Evolutionary conservation across 2,888 invertebrate species (phyloP).

Genomic region (Eilema caniola): DNA sequence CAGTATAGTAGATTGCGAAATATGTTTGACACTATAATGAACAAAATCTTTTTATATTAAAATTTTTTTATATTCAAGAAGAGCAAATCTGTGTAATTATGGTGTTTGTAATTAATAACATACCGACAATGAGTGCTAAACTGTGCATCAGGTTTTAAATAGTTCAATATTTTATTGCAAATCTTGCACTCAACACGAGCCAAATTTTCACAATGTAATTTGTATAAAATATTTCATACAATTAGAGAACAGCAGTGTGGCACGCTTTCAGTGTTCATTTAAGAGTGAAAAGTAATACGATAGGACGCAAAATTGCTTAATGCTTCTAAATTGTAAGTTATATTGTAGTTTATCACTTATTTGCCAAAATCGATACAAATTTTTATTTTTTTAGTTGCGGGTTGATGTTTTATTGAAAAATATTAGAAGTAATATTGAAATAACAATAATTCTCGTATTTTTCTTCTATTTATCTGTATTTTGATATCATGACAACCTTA

Average conservation of each 20-base stretch:
- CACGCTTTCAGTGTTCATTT: slow-evolving; percentile 75
- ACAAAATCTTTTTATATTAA: too few relatives aligned
- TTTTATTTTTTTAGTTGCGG: neutral
- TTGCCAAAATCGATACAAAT: slow-evolving; percentile 25
- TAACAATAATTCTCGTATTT: neutral
- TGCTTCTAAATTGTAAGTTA: slow-evolving; percentile 76
- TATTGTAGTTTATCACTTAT: slow-evolving; percentile 34
- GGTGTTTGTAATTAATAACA: slow-evolving; percentile 46
- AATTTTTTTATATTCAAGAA: slow-evolving; percentile 20
- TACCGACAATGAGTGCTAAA: slow-evolving; percentile 66
- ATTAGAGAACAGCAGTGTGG: slow-evolving; percentile 70
- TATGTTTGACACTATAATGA: slow-evolving; percentile 22
- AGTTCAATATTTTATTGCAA: slow-evolving; percentile 75
- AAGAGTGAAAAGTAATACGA: slow-evolving; percentile 54
- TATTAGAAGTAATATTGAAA: neutral
- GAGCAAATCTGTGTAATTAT: slow-evolving; percentile 36
- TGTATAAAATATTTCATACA: slow-evolving; percentile 68
- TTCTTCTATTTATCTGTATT: neutral
- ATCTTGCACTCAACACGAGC: slow-evolving; percentile 80
- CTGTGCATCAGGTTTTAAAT: slow-evolving; percentile 80
- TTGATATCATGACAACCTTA: neutral
- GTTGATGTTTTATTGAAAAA: neutral
- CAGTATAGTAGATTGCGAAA: slow-evolving; percentile 25
- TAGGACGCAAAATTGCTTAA: slow-evolving; percentile 66
- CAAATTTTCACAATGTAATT: slow-evolving; percentile 83